phyloP scores from a whole-genome alignment of 2,113 vertebrate species.

The Motacilla tschutschensis region DNA sequence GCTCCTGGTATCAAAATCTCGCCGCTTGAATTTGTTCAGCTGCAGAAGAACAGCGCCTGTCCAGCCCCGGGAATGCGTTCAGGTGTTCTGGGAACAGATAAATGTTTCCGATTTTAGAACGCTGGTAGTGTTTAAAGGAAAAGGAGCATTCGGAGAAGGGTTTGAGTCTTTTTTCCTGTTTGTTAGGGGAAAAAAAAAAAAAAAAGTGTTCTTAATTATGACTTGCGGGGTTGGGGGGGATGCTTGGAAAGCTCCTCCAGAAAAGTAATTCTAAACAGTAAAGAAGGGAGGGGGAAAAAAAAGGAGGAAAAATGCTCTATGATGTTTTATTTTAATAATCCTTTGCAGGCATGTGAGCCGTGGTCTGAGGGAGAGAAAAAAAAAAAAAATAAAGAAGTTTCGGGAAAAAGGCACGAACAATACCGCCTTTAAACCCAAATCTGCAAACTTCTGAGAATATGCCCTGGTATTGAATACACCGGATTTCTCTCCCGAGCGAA shows the following conservation, averaged over 20 bases:
- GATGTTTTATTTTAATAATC: slow-evolving; percentile 61
- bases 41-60: neutral
- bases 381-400: neutral
- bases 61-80: neutral
- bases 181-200: neutral
- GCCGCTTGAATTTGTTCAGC: neutral
- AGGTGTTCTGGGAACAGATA: slow-evolving; percentile 15
- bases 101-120: neutral
- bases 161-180: neutral
- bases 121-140: neutral
- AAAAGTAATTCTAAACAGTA: slow-evolving; percentile 43
- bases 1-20: neutral
- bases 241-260: slow-evolving; percentile 21
- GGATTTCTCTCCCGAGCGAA: slow-evolving; percentile 61
- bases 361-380: neutral
- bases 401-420: slow-evolving; percentile 49
- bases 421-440: slow-evolving; percentile 57
- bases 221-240: neutral
- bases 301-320: neutral
- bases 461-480: slow-evolving; percentile 57
- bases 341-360: slow-evolving; percentile 37
- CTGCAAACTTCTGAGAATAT: slow-evolving; percentile 63
- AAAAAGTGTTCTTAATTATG: slow-evolving; percentile 48
- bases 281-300: neutral
- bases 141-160: neutral